Evolutionary conservation across 2,113 vertebrate species (phyloP).

Genomic region (Oryzias melastigma): DNA sequence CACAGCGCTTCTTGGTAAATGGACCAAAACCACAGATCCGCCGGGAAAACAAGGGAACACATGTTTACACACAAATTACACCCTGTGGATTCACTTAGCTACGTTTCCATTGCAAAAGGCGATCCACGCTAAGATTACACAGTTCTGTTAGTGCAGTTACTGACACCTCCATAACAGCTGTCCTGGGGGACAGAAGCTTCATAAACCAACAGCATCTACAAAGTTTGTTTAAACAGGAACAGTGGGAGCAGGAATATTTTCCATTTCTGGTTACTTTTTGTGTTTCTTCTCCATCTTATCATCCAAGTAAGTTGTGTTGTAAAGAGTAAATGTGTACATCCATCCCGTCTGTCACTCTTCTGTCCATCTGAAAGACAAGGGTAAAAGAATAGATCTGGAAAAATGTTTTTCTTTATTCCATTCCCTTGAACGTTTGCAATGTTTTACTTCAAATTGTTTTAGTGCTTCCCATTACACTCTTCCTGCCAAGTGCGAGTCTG

Average conservation of each 20-base stretch:
- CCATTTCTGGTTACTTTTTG: conserved; percentile 23
- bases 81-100: conserved; percentile 66
- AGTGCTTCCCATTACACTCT: neutral
- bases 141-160: conserved; percentile 35
- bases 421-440: neutral
- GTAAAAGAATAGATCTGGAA: conserved; percentile 24
- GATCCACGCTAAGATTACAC: conserved; percentile 48
- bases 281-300: conserved; percentile 34
- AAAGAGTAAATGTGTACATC: conserved; percentile 46
- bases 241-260: neutral
- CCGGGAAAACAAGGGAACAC: conserved; percentile 35
- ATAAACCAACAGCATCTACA: conserved; percentile 2
- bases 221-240: conserved; percentile 4
- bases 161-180: conserved; percentile 26
- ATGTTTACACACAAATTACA: conserved; percentile 67
- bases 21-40: conserved; percentile 63
- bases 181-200: neutral
- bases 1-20: conserved; percentile 52
- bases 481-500: neutral
- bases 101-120: conserved; percentile 46
- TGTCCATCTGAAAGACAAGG: conserved; percentile 17
- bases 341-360: conserved; percentile 44
- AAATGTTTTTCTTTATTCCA: neutral
- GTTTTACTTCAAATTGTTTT: neutral
- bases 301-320: conserved; percentile 57